Evolutionary conservation across 2,113 vertebrate genomes (phyloP), one percentile per base, ranked within the genome.

Genomic region (Tautogolabrus adspersus): DNA sequence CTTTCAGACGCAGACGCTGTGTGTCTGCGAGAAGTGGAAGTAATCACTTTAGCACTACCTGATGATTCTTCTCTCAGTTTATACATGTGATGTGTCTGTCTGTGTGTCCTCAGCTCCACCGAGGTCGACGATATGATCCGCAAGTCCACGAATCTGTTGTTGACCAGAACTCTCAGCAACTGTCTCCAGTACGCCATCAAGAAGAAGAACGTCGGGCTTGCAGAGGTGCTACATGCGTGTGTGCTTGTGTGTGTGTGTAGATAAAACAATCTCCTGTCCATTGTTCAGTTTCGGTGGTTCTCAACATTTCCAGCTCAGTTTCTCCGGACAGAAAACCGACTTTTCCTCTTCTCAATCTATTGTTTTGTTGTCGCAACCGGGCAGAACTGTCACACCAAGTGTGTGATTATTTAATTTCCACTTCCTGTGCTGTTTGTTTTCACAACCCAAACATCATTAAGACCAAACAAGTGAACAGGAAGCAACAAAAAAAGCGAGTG

Each of bases 41-140:
- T 64, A 80, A 59, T 18, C 0, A 1, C 22, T 69, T 63, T 26
- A 70, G 64, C 61, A 59, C 26, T 49, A 66, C 76, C 66, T 72
- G 47, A 74, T 63, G 55, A 69, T 63, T 66, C 62, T 65, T 54
- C 10, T 82, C 30, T 59, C 9, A 74, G 6, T 60, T 3, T 74
- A 10, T 78, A 16, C 84, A 19, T 75, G 23, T 70, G 30, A 23
- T 68, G 56, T 67, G n/a, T 57, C 9, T 68, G 30, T 72, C 37
- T 86, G 42, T 86, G 42, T 79, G 37, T 72, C 40, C 44, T 26
- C 90, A 99, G 98, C 79, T 98, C 98, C 68, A 98, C 98, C 0
- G 98, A 99, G 87, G 92, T 99, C 0, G 98, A 99, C 6, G 98
- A 99, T 78, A 98, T 99, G 97, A 99, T 99, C 82, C 93, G 98